Base-by-base conservation (phyloP, 1,140 invertebrate species). In the Thereuonema tuberculata region DNA sequence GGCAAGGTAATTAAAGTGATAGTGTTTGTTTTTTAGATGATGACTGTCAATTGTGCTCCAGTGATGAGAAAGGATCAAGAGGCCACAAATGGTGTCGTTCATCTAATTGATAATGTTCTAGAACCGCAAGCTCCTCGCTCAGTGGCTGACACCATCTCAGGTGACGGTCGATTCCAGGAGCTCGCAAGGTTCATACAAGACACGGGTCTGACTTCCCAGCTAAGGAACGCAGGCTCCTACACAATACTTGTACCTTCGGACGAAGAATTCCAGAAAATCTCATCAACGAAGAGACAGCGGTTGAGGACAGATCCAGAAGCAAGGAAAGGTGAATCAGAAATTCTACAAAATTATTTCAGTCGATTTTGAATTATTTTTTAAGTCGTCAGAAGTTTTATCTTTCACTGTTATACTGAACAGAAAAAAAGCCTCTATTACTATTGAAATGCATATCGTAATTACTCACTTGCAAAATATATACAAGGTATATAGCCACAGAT, bases 81-180 rank as follows among this genome's bases (percentile, higher is more conserved):
- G 57, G 83, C 81, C 5, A 81, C 77, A 2, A 85, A 86, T 68
- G 84, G 84, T 23, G 79, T 85, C 0, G 74, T 86, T 2, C 84
- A 86, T 67, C 71, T 85, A 0, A 80, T 86, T 28, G 82, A 84
- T 64, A 75, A 75, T 12, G 70, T 85, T 20, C 70, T 86, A 50
- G 79, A 81, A 59, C 84, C 82, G 0, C 62, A 46, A 68, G 67
- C 55, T 58, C 68, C 23, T 49, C 61, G 46, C 64, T 70, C 46
- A 64, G 20, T 70, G 15, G 61, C 63, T 28, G 62, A 28, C 28
- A 43, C 20, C 49, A 64, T 20, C 37, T 54, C 21, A 53, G 66
- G 79, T 67, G 76, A 78, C 65, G 78, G 80, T 52, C 75, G 78
- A 28, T 78, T 81, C 60, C 70, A 75, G 21, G 71, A 80, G 58